Base-by-base conservation (phyloP, 1,140 invertebrate species). In the Drosophila tsacasi region DNA sequence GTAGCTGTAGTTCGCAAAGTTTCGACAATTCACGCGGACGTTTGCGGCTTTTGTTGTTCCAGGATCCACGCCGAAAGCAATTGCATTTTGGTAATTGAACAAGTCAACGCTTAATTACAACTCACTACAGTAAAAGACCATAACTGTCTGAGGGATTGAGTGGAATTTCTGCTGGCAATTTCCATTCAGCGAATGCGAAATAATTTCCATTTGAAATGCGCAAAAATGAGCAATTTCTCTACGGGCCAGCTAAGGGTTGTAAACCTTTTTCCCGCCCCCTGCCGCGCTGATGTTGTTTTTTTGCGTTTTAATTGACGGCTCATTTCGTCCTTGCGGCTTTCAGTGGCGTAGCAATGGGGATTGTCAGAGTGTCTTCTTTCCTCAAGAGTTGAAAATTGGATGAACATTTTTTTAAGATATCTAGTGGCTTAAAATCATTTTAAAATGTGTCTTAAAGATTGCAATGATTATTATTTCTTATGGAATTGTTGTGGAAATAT, bases 21-120 rank as follows among this genome's bases (percentile, higher is more conserved):
- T 73, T 59, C 71, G 67, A 55, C 69, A 72, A 52, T 73, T 64
- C 59, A 35, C 65, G 52, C 58, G 65, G 52, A 79, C 76, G 69
- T 77, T 87, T 78, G 84, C 84, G 84, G 69, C 69, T 71, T 37
- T 50, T 35, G 44, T 69, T 68, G 32, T 23, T 55, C 3, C 32
- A 55, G 32, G 9, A 23, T 25, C 8, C 52, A 77, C 44, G 80
- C 76, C 79, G 66, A 87, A 87, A 84, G 84, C 84, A 87, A 87
- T 87, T 87, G 84, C 84, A 81, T 87, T 87, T 83, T 89, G 84
- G 84, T 87, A 89, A 87, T 87, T 89, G 84, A 89, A 87, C 84
- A 87, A 87, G 84, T 87, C 84, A 89, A 81, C 84, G 84, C 84
- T 87, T 87, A 87, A 87, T 87, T 87, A 87, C 87, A 44, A 42